Base-by-base conservation (phyloP, 2,797 vertebrate species). In the Sebastes aleutianus region DNA sequence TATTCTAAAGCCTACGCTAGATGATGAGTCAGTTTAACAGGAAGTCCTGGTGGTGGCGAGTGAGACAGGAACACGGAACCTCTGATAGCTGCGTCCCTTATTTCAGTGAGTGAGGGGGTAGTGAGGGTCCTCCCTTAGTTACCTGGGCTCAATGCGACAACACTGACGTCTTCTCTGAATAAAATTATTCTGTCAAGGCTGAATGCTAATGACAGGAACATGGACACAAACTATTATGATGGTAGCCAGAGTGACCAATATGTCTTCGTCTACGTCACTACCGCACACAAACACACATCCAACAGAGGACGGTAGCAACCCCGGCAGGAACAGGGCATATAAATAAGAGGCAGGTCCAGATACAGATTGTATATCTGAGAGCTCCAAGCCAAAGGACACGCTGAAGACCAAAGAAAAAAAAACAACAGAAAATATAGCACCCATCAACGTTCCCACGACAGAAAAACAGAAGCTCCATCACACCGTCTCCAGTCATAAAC, bases 161-260 rank as follows among this genome's bases (percentile, higher is more conserved):
- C 1, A 1, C 24, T 69, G 39, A 76, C 36, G 5, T 85, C 73
- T 26, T 54, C 16, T 67, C 18, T 82, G 80, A 83, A 89, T 82
- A 47, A 26, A 85, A 88, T 71, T 3, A 68, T 26, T 77, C 34
- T 77, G 32, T 84, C 94, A 95, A 95, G 94, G 95, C 69, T 86
- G 26, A 89, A 89, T 82, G 83, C 70, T 91, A 88, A 94, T 94
- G 73, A 62, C 13, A 22, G 76, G 32, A 71, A 74, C 29, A 39
- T 43, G 47, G 73, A 80, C 8, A 58, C 16, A 53, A 67, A 67
- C 24, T 26, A 73, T 76, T 77, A 73, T 80, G 56, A 83, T 61
- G 32, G 10, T 3, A 75, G 70, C 29, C 14, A 53, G 8, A 71
- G 8, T 58, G 32, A 87, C 26, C 67, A 74, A 78, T 29, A 54